phyloP scores from a whole-genome alignment of 2,888 invertebrate genomes.

The Megamerina dolium region DNA sequence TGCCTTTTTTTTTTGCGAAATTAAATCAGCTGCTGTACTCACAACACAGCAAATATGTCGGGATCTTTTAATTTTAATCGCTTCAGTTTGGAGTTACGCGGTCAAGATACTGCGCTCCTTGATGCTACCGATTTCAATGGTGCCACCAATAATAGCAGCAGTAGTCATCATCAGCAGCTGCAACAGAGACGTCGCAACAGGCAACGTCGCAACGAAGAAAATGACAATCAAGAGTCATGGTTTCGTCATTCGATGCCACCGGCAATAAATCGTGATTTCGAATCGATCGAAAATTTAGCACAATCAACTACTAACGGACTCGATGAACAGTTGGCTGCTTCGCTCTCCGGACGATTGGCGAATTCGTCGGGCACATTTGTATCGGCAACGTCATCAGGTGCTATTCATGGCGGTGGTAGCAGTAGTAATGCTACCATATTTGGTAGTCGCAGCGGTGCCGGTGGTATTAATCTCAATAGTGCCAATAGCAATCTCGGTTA shows the following conservation, averaged over 20 bases:
- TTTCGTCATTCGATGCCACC: slow-evolving; percentile 44
- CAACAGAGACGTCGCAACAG: slow-evolving; percentile 27
- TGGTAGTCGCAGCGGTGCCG: slow-evolving; percentile 8
- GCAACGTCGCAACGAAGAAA: slow-evolving; percentile 30
- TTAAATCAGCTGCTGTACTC: no score
- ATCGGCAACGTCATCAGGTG: background rate
- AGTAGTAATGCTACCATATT: slow-evolving; percentile 13
- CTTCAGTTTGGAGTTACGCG: slow-evolving; percentile 34
- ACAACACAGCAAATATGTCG: slow-evolving; percentile 29
- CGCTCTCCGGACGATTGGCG: slow-evolving; percentile 26
- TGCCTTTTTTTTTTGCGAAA: no score
- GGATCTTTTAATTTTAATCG: slow-evolving; percentile 27
- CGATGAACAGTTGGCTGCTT: slow-evolving; percentile 36
- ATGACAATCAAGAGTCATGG: slow-evolving; percentile 42
- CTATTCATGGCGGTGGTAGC: slow-evolving; percentile 16
- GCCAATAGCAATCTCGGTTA: slow-evolving; percentile 40
- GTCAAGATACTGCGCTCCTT: slow-evolving; percentile 13
- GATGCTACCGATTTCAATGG: background rate
- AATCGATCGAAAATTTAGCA: slow-evolving; percentile 39
- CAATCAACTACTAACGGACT: slow-evolving; percentile 26
- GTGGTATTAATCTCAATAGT: slow-evolving; percentile 36
- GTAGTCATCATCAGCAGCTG: no score
- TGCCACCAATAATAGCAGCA: slow-evolving; percentile 3
- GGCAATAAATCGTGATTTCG: slow-evolving; percentile 41
- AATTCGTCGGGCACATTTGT: slow-evolving; percentile 11